phyloP scores from a whole-genome alignment of 2,113 vertebrate species.

The Megaceryle torquata region DNA sequence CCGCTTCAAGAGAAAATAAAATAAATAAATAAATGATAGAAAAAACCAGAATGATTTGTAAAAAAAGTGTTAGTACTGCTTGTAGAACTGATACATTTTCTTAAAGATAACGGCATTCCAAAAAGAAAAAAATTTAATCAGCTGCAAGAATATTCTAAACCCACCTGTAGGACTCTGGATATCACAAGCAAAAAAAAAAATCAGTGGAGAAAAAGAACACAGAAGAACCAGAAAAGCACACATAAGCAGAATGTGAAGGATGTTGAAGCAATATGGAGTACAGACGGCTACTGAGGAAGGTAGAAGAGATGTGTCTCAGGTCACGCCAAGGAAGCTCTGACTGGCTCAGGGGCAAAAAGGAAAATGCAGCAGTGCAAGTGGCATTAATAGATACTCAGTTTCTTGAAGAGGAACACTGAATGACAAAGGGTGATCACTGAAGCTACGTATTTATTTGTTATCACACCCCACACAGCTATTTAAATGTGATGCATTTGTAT shows the following conservation, averaged over 20 bases:
- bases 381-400: neutral
- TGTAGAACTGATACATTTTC: neutral
- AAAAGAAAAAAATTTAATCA: neutral
- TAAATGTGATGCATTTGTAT: neutral
- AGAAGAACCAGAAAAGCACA: neutral
- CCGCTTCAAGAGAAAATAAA: slow-evolving; percentile 72
- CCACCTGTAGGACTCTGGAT: neutral
- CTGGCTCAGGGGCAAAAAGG: neutral
- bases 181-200: neutral
- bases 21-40: neutral
- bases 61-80: neutral
- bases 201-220: rapidly evolving
- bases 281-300: neutral
- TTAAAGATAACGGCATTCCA: slow-evolving; percentile 12
- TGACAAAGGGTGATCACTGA: neutral
- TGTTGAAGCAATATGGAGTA: neutral
- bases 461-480: neutral
- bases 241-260: neutral
- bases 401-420: neutral
- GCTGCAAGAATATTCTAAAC: neutral
- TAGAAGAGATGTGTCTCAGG: rapidly evolving
- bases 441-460: neutral
- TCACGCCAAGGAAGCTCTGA: neutral
- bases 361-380: neutral
- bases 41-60: neutral